These are phyloP conservation scores for Morone chrysops DNA, from an alignment of 2,113 vertebrate species.

Conservation along the genomic window DNA sequence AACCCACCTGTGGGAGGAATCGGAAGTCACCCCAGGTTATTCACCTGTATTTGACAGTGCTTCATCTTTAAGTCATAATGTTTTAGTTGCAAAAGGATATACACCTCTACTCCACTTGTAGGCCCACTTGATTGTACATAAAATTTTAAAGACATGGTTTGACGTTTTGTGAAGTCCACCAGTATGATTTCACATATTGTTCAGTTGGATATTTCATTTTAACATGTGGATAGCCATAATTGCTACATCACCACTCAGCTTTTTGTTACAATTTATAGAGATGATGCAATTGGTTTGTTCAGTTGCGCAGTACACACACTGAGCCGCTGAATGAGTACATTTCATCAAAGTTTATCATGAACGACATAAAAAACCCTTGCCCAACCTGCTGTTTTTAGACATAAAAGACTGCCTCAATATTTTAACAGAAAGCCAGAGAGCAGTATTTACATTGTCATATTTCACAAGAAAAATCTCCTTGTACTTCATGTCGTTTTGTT, in stretches of 20 bases:
- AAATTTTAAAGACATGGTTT: not conserved
- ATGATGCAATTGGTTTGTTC: not conserved
- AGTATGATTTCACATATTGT: not conserved
- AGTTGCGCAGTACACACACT: no score
- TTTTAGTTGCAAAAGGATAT: not conserved
- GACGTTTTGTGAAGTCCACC: not conserved
- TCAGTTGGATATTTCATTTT: not conserved
- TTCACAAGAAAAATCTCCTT: no score
- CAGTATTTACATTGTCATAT: not conserved
- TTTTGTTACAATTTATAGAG: not conserved
- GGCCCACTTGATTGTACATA: not conserved
- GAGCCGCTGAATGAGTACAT: not conserved
- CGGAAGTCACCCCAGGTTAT: constrained; percentile 57
- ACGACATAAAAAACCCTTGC: no score
- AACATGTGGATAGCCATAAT: not conserved
- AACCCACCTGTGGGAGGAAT: constrained; percentile 35
- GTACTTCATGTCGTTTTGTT: not conserved
- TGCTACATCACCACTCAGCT: not conserved
- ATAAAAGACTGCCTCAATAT: not conserved
- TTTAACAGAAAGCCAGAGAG: not conserved
- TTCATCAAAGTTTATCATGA: not conserved
- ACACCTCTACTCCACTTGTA: not conserved
- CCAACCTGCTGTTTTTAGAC: no score
- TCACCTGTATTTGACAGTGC: not conserved
- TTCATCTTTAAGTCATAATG: not conserved